These are phyloP conservation scores for Australoheros facetus DNA, from an alignment of 2,797 vertebrate species.

Conservation along the genomic window DNA sequence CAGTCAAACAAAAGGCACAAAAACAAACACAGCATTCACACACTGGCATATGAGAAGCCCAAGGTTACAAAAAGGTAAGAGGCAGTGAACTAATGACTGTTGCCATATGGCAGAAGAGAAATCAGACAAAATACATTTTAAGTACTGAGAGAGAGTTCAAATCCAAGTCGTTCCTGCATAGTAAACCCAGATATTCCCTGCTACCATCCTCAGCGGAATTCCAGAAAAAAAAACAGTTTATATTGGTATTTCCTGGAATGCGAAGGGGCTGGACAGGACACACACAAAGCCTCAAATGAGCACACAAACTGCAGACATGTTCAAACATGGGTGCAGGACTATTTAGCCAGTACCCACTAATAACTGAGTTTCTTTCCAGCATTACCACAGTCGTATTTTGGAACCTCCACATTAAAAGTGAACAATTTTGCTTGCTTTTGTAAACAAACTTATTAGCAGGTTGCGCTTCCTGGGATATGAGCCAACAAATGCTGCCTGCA, in stretches of 20 bases:
- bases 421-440: constrained; percentile 30
- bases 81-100: constrained; percentile 9
- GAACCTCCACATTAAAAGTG: constrained; percentile 26
- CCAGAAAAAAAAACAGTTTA: constrained; percentile 62
- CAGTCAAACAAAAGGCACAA: constrained; percentile 62
- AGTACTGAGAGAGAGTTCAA: constrained; percentile 1
- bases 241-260: constrained; percentile 82
- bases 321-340: constrained; percentile 53
- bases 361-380: constrained; percentile 31
- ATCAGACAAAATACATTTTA: background rate
- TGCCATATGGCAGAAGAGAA: background rate
- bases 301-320: constrained; percentile 62
- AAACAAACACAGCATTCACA: constrained; percentile 66
- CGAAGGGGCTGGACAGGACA: constrained; percentile 62
- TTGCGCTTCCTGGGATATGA: constrained; percentile 27
- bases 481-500: constrained; percentile 36
- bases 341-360: constrained; percentile 53
- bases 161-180: constrained; percentile 6
- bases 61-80: constrained; percentile 44
- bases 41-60: constrained; percentile 45
- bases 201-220: constrained; percentile 47
- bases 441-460: constrained; percentile 34
- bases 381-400: background rate
- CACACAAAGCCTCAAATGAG: constrained; percentile 55
- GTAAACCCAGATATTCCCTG: constrained; percentile 31